Percentiles rank a stretch among this genome's conserved stretches.
phyloP scores from a whole-genome alignment of 2,797 vertebrate species.

The Falco novaeseelandiae region DNA sequence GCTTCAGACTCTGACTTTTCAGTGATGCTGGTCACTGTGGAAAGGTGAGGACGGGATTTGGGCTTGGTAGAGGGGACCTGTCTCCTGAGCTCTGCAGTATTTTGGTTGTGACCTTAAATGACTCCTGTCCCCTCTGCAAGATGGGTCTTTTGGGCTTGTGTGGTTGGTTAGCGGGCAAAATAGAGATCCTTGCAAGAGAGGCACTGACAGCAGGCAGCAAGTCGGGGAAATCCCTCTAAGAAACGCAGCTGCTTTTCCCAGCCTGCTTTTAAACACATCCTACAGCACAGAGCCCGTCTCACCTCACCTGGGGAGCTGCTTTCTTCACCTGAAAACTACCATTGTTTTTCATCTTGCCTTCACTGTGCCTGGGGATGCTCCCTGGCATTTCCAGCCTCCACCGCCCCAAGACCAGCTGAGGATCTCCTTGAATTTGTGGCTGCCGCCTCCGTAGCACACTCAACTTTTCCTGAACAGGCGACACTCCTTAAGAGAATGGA shows the following conservation, averaged over 20 bases:
- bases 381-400: background rate
- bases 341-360: background rate
- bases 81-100: background rate
- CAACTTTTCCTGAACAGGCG: accelerated
- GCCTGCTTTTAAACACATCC: background rate
- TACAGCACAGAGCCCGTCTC: background rate
- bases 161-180: background rate
- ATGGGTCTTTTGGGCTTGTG: background rate
- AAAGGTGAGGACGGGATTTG: background rate
- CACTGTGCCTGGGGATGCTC: accelerated
- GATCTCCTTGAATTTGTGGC: background rate
- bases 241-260: background rate
- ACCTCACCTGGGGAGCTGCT: background rate
- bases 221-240: background rate
- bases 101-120: background rate
- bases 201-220: background rate
- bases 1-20: background rate
- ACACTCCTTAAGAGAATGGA: background rate
- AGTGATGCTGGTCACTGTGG: background rate
- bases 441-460: accelerated
- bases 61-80: no score
- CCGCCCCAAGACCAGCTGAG: background rate
- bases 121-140: background rate
- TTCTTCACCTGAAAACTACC: background rate
- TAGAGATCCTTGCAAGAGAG: background rate